These are phyloP conservation scores for Echiichthys vipera DNA, from an alignment of 2,797 vertebrate genomes.

Conservation along the genomic window DNA sequence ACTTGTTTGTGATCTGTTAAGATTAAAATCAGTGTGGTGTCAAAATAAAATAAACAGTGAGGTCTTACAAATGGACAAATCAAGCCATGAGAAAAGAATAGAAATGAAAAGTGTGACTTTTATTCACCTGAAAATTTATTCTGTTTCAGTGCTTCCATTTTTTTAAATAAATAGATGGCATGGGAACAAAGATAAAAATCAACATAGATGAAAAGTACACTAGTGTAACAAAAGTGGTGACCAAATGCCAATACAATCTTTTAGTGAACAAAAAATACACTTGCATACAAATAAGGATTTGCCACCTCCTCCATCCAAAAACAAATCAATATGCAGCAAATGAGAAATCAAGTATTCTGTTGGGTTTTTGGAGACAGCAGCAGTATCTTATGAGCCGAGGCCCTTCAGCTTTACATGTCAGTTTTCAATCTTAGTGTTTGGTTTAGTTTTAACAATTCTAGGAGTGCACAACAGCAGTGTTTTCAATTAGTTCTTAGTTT, in stretches of 20 bases:
- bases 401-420: constrained; percentile 57
- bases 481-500: constrained; percentile 45
- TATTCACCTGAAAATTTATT: constrained; percentile 90
- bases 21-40: constrained; percentile 5
- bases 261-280: constrained; percentile 88
- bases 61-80: constrained; percentile 61
- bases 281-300: constrained; percentile 83
- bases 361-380: constrained; percentile 81
- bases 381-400: constrained; percentile 74
- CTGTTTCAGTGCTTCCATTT: constrained; percentile 88
- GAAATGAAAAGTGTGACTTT: constrained; percentile 85
- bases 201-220: constrained; percentile 87
- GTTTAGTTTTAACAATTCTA: constrained; percentile 54
- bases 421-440: constrained; percentile 66
- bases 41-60: constrained; percentile 25
- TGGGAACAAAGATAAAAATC: constrained; percentile 86
- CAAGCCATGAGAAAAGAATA: constrained; percentile 69
- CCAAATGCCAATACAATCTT: constrained; percentile 86
- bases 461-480: constrained; percentile 55
- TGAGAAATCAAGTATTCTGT: constrained; percentile 78
- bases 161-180: constrained; percentile 94
- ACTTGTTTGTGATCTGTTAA: constrained; percentile 20
- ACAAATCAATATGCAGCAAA: constrained; percentile 83
- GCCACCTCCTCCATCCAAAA: constrained; percentile 52
- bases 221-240: constrained; percentile 86